A percentile compares a stretch with the other conserved stretches of the same genome.
Evolutionary conservation across 1,140 invertebrate species (phyloP).

Genomic region (Stratiolaelaps scimitus): DNA sequence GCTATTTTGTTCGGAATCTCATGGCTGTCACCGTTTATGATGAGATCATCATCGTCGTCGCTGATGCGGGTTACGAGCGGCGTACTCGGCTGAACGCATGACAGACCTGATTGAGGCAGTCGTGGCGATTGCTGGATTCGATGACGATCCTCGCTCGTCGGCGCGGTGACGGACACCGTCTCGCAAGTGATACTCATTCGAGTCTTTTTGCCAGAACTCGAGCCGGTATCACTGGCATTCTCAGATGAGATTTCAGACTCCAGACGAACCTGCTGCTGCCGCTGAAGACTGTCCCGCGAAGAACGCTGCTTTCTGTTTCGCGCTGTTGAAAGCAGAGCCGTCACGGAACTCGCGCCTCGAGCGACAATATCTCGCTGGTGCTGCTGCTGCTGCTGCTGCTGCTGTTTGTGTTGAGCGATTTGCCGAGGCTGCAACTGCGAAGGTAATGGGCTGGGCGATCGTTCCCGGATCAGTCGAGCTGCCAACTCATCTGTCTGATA

Average conservation of each 20-base stretch:
- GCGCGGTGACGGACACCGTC: constrained; percentile 5
- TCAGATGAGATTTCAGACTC: not conserved
- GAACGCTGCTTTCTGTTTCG: too few relatives aligned
- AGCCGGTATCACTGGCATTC: not conserved
- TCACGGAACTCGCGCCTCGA: not conserved
- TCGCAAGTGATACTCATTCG: constrained; percentile 25
- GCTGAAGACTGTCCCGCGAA: too few relatives aligned
- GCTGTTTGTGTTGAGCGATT: not conserved
- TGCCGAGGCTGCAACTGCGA: constrained; percentile 5
- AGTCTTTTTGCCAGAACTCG: constrained; percentile 7
- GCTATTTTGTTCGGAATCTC: too few relatives aligned
- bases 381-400: not conserved
- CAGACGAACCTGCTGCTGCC: too few relatives aligned
- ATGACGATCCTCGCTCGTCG: not conserved
- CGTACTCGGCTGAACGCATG: constrained; percentile 3
- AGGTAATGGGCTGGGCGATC: constrained; percentile 6
- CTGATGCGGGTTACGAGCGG: constrained; percentile 5
- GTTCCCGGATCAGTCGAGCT: constrained; percentile 7
- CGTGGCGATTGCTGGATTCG: constrained; percentile 21
- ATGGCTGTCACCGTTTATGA: too few relatives aligned
- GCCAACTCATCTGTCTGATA: constrained; percentile 20
- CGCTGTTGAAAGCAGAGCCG: too few relatives aligned
- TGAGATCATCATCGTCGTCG: not conserved
- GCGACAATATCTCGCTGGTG: not conserved
- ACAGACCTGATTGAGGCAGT: constrained; percentile 3